A percentile compares a stretch with the other conserved stretches of the same genome.
phyloP scores from a whole-genome alignment of 23 tunicate species.

The Styela clava region DNA sequence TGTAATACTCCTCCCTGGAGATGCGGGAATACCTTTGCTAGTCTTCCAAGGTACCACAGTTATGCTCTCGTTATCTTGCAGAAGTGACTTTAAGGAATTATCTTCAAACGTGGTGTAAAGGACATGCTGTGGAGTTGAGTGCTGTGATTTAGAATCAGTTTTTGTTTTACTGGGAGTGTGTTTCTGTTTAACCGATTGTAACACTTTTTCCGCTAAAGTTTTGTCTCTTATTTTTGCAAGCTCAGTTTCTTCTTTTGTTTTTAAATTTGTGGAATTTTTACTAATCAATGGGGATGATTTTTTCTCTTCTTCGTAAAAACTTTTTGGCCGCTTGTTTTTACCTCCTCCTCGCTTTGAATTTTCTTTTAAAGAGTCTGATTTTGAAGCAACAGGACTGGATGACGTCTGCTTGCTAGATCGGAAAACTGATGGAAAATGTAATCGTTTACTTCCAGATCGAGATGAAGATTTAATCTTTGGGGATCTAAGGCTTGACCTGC shows the following conservation, averaged over 20 bases:
- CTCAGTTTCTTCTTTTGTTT: neutral
- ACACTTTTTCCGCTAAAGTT: slow-evolving; percentile 9
- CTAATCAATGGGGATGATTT: neutral
- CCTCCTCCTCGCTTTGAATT: neutral
- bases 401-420: neutral
- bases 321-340: neutral
- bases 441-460: slow-evolving; percentile 11
- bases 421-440: slow-evolving; percentile 8
- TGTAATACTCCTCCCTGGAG: neutral
- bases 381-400: neutral
- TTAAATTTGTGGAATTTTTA: too few relatives aligned
- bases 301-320: neutral
- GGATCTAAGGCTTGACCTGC: slow-evolving; percentile 2
- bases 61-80: neutral
- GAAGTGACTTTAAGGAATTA: neutral
- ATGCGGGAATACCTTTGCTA: neutral
- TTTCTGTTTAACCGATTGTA: neutral
- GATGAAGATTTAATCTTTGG: neutral
- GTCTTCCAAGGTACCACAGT: neutral
- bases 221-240: slow-evolving; percentile 21
- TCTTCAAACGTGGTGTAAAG: neutral
- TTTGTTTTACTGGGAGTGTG: slow-evolving; percentile 6
- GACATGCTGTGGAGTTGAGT: slow-evolving; percentile 7
- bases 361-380: slow-evolving; percentile 15
- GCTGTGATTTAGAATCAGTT: neutral